Evolutionary conservation across 2,888 invertebrate species (phyloP), one percentile per base, ranked within the genome.

Genomic region (Hirtodrosophila alboralis): DNA sequence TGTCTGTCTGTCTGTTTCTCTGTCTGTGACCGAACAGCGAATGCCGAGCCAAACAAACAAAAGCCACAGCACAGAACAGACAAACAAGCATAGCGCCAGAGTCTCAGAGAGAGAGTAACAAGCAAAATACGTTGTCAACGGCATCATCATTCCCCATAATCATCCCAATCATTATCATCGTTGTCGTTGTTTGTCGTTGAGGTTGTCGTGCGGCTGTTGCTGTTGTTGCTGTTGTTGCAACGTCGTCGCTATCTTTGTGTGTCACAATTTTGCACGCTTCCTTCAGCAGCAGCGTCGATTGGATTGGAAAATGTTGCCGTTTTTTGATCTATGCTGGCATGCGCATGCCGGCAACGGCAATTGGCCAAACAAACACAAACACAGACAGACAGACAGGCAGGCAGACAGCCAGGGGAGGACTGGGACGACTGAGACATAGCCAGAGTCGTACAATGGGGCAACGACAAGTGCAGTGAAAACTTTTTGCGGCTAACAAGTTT

Each of bases 211-310:
- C 45, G 5, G 40, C 38, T 65, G 58, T 49, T 41, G 52, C 33
- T 43, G 41, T 12, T 31, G 47, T 44, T 31, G 37, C n/a, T 12
- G 28, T 18, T 51, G 53, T 41, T 48, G 41, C 54, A 37, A 26
- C 51, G 60, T 61, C 62, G 57, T 64, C 75, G 66, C 78, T 83
- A 81, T 83, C 81, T 81, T 81, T 81, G 84, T 81, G 81, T 81
- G 81, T 80, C 81, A 81, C 83, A 76, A 75, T 74, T 83, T 75
- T 83, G 84, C 78, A 79, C 78, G 78, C 79, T 79, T 80, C 81
- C 79, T 79, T 76, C 66, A 66, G 56, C 59, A 41, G 57, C 59
- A 52, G 53, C 53, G 31, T 31, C 44, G 23, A 23, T 23, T 23
- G 23, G 59, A 64, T 80, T 75, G 75, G 77, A 80, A 78, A 80